Conservation (phyloP, 2,888 invertebrate species). For the Idaea dimidiata region DNA sequence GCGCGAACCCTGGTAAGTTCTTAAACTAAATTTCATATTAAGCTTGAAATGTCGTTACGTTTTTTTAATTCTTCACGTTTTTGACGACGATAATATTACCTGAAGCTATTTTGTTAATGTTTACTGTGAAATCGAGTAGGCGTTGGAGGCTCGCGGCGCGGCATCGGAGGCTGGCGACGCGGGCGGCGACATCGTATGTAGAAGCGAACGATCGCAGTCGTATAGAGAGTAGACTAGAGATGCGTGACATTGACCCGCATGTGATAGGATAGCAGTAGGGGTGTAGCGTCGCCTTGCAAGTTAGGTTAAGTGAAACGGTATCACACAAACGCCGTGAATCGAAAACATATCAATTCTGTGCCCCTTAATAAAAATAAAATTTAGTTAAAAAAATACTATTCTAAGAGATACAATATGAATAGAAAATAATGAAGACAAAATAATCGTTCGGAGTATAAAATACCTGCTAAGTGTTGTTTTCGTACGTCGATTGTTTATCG, state of each 20-base stretch:
- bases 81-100: conserved; percentile 34
- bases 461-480: conserved; percentile 77
- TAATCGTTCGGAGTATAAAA: conserved; percentile 76
- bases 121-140: conserved; percentile 69
- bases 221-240: conserved; percentile 41
- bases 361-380: conserved; percentile 87
- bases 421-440: conserved; percentile 72
- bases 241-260: conserved; percentile 78
- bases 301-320: conserved; percentile 80
- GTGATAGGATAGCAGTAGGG: conserved; percentile 76
- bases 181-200: conserved; percentile 29
- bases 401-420: conserved; percentile 79
- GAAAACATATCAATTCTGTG: conserved; percentile 90
- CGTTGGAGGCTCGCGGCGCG: conserved; percentile 39
- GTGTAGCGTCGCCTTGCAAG: conserved; percentile 78
- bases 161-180: too few species aligned
- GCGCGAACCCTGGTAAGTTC: too few species aligned
- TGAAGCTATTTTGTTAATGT: conserved; percentile 62
- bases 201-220: conserved; percentile 40
- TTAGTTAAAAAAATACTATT: conserved; percentile 74
- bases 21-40: conserved; percentile 33
- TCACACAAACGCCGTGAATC: conserved; percentile 86
- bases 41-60: conserved; percentile 42
- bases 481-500: conserved; percentile 60
- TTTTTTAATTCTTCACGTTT: conserved; percentile 30